phyloP scores from a whole-genome alignment of 2,888 invertebrate genomes.

The Drosophila histrio region DNA sequence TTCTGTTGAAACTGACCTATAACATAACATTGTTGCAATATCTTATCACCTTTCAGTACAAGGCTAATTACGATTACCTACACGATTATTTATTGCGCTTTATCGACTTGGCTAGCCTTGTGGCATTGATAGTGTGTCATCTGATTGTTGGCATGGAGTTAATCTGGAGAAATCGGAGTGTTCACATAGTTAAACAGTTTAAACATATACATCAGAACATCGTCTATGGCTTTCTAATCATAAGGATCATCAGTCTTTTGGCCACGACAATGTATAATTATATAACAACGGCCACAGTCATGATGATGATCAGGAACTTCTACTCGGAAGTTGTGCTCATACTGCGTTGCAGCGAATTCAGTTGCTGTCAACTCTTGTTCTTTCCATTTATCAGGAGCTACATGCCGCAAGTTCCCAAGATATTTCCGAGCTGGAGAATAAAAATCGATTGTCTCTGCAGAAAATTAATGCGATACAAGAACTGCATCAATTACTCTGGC shows the following conservation, averaged over 20 bases:
- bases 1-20: slow-evolving; percentile 8
- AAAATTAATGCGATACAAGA: slow-evolving; percentile 44
- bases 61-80: slow-evolving; percentile 11
- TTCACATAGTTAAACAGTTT: slow-evolving; percentile 23
- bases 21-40: slow-evolving; percentile 5
- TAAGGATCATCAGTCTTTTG: slow-evolving; percentile 4
- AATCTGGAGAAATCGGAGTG: slow-evolving; percentile 28
- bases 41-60: slow-evolving; percentile 23
- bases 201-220: not conserved
- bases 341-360: slow-evolving; percentile 54
- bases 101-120: slow-evolving; percentile 28
- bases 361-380: slow-evolving; percentile 36
- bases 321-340: slow-evolving; percentile 58
- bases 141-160: slow-evolving; percentile 23
- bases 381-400: slow-evolving; percentile 36
- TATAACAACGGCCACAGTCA: not conserved
- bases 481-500: slow-evolving; percentile 54
- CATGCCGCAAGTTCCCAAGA: not conserved
- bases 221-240: slow-evolving; percentile 9
- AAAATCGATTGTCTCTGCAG: not conserved
- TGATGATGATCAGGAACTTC: slow-evolving; percentile 17
- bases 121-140: slow-evolving; percentile 34
- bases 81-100: slow-evolving; percentile 24
- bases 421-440: slow-evolving; percentile 12
- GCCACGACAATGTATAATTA: slow-evolving; percentile 19